Evolutionary conservation across 2,113 vertebrate species (phyloP).

Genomic region (Dissostichus mawsoni): DNA sequence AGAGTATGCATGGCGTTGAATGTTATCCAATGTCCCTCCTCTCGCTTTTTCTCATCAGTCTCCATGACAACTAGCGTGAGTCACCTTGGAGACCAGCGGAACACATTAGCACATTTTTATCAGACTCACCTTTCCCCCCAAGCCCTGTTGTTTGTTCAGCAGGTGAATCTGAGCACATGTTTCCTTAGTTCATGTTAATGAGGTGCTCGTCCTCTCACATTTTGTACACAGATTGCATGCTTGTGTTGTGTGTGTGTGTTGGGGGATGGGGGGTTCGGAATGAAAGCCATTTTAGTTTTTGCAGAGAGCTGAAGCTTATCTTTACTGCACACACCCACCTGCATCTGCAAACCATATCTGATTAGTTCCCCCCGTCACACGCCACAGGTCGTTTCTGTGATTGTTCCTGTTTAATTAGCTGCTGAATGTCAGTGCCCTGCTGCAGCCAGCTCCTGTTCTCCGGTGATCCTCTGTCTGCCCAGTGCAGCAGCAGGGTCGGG

Average conservation of each 20-base stretch:
- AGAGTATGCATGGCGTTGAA: conserved; percentile 20
- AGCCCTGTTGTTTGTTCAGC: conserved; percentile 13
- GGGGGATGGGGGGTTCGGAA: neutral
- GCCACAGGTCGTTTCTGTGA: neutral
- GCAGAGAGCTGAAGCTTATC: conserved; percentile 13
- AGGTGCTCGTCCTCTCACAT: neutral
- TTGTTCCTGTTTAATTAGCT: conserved; percentile 42
- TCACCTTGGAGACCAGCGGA: conserved; percentile 57
- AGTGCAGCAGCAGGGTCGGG: conserved; percentile 43
- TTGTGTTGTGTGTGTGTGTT: neutral
- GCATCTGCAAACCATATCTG: conserved; percentile 16
- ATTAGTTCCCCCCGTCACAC: neutral
- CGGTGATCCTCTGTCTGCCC: conserved; percentile 1
- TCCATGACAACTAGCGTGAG: conserved; percentile 68
- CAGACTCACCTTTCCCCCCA: conserved; percentile 37
- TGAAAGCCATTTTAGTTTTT: conserved; percentile 30
- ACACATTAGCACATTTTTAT: conserved; percentile 50
- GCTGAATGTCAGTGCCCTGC: conserved; percentile 9
- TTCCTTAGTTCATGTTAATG: conserved; percentile 11
- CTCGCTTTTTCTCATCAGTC: conserved; percentile 52
- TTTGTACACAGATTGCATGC: neutral
- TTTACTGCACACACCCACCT: conserved; percentile 1
- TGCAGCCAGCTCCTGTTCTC: neutral
- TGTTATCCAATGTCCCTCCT: conserved; percentile 19
- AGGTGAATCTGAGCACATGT: conserved; percentile 14